phyloP scores from a whole-genome alignment of 1,140 invertebrate genomes.

The Mizuhopecten yessoensis region DNA sequence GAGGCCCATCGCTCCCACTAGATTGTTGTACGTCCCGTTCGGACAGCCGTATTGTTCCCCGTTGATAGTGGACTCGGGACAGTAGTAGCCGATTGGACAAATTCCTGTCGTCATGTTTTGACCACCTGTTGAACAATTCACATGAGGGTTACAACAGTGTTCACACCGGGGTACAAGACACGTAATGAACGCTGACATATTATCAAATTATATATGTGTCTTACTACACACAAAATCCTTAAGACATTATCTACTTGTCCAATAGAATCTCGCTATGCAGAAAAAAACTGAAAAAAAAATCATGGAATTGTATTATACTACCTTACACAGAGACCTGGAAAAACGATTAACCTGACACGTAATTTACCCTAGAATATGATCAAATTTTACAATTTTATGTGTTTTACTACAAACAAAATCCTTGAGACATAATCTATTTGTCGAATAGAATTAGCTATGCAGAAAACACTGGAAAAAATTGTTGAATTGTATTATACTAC shows the following conservation, averaged over 20 bases:
- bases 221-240: too few relatives aligned
- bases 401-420: too few relatives aligned
- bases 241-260: slow-evolving; percentile 70
- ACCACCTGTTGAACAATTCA: slow-evolving; percentile 62
- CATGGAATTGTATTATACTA: too few relatives aligned
- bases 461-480: slow-evolving; percentile 50
- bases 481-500: too few relatives aligned
- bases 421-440: background rate
- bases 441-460: slow-evolving; percentile 57
- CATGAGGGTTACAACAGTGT: background rate
- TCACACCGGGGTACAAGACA: background rate
- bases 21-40: slow-evolving; percentile 80
- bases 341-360: too few relatives aligned
- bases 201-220: background rate
- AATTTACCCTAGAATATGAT: too few relatives aligned
- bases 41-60: slow-evolving; percentile 77
- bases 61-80: slow-evolving; percentile 73
- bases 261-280: slow-evolving; percentile 77
- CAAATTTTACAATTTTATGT: too few relatives aligned
- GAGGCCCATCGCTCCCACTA: slow-evolving; percentile 62
- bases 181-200: background rate
- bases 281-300: background rate
- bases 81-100: slow-evolving; percentile 80
- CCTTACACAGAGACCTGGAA: too few relatives aligned
- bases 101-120: slow-evolving; percentile 56